Base-by-base conservation (phyloP, 2,797 vertebrate genomes). In the Pseudomugil gertrudae region DNA sequence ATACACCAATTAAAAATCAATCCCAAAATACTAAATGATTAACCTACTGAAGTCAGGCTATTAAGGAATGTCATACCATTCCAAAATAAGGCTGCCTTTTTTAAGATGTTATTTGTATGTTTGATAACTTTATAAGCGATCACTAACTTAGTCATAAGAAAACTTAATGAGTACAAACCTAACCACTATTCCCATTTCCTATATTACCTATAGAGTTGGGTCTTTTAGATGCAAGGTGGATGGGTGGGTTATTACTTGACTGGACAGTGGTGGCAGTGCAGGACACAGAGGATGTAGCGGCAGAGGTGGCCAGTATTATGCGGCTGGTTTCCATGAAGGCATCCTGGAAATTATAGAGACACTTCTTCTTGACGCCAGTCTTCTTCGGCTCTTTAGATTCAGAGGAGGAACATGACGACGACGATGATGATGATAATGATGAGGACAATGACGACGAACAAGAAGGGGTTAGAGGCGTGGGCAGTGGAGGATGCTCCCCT, bases 271-370 rank as follows among this genome's bases (percentile, higher is more conserved):
- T 97, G 88, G 97, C 96, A 27, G 96, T 98, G 93, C 97, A 98
- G 79, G 97, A 98, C 87, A 98, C 95, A 0, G 96, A 97, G 63
- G 97, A 96, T 5, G 95, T 95, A 88, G 98, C 95, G 29, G 97
- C 96, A 2, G 97, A 98, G 4, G 97, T 98, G 87, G 96, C 96
- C 97, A 98, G 97, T 81, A 95, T 95, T 69, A 96, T 95, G 81
- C 96, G 95, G 86, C 95, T 97, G 80, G 96, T 93, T 92, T 98
- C 97, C 96, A 98, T 94, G 90, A 98, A 98, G 93, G 96, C 96
- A 92, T 99, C 97, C 92, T 99, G 98, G 94, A 98, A 98, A 92
- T 96, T 98, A 88, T 98, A 98, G 64, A 98, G 94, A 95, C 97
- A 99, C 90, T 99, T 99, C 94, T 98, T 99, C 93, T 97, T 97